Evolutionary conservation across 2,113 vertebrate species (phyloP), one percentile per base, ranked within the genome.

Genomic region (Pionites leucogaster): DNA sequence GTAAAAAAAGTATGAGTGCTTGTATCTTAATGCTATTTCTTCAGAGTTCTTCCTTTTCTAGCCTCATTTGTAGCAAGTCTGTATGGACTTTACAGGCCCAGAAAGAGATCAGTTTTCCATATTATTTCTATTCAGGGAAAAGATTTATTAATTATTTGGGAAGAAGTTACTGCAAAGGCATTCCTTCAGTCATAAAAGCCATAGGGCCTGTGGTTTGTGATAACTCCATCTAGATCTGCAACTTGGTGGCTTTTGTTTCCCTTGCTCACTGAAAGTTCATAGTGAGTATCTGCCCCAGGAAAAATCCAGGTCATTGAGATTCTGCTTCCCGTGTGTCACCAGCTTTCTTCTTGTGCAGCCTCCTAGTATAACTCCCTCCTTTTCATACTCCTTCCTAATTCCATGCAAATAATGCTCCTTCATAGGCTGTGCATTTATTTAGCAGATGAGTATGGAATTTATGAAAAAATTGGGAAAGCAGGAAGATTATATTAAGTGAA

Each of bases 91-190:
- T 90, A 83, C 44, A 63, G 55, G 42, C 55, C 20, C 31, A 7
- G 65, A 81, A 83, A 16, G 7, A 89, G 80, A 75, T 68, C 39
- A 52, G 47, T 65, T 93, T 95, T 78, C 63, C 9, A 3, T 59
- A 41, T 75, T 59, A 67, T 74, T 88, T 95, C 74, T 92, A 44
- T 85, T 86, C 84, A 82, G 62, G 39, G 69, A 57, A 75, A 95
- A 87, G 1, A 29, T 4, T 74, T 57, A 29, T 35, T 65, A 13
- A 83, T 65, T 53, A 42, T 55, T 76, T 77, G 52, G 72, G 35
- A 94, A 77, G 24, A 37, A 29, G 23, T 74, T 90, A n/a, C n/a
- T 64, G 11, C 31, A 68, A 68, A 93, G 33, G 5, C 2, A 0
- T 69, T 74, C 13, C 12, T 23, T 42, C 1, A 1, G 25, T 10